Conservation (phyloP, 2,888 invertebrate species). For the Drosophila meridionalis region DNA sequence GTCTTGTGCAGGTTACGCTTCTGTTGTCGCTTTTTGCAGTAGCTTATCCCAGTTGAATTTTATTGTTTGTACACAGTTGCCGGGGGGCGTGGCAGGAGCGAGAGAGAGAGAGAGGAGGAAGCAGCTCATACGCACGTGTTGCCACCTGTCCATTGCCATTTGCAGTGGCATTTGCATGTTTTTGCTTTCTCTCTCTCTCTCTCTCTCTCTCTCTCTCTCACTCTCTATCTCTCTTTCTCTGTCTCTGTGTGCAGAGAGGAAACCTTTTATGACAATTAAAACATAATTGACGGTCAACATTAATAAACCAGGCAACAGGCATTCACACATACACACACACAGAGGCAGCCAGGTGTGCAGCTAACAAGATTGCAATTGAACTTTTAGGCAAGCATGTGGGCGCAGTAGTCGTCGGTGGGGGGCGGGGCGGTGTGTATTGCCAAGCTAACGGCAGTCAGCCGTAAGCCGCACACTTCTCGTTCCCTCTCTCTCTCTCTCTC, state of each 20-base stretch:
- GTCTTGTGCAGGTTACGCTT: constrained; percentile 16
- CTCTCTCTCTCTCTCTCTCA: not conserved
- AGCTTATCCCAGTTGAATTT: constrained; percentile 78
- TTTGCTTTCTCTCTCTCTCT: not conserved
- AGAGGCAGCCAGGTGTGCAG: constrained; percentile 33
- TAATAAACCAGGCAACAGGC: constrained; percentile 72
- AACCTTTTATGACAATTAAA: constrained; percentile 85
- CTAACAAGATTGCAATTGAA: constrained; percentile 79
- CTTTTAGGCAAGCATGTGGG: constrained; percentile 41
- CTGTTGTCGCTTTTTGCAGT: constrained; percentile 48
- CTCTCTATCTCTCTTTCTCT: not conserved
- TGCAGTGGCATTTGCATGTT: constrained; percentile 24
- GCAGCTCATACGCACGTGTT: constrained; percentile 38
- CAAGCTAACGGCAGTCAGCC: constrained; percentile 25
- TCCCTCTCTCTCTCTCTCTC: constrained; percentile 5
- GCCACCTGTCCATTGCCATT: constrained; percentile 36
- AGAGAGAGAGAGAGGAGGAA: not conserved
- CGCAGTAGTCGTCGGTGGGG: not conserved
- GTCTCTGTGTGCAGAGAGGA: constrained; percentile 45
- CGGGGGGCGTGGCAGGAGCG: not conserved
- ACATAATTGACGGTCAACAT: constrained; percentile 85
- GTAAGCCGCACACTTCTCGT: constrained; percentile 53
- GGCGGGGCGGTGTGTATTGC: not conserved
- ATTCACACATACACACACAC: not conserved
- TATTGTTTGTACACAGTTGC: constrained; percentile 62